Conservation (phyloP, 2,888 invertebrate genomes). For the Eurytoma californica region DNA sequence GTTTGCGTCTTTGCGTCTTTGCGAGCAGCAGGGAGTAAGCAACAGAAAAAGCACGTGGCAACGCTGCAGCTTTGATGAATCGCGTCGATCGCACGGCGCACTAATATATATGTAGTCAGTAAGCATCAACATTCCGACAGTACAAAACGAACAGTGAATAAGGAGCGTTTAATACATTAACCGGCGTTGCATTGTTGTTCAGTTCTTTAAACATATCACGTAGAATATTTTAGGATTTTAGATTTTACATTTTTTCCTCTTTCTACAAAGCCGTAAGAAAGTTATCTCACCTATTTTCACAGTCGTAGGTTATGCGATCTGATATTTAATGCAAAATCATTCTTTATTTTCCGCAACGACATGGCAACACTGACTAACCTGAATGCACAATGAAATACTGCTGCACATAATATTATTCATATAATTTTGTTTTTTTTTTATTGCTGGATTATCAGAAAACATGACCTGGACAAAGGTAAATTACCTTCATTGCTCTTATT, state of each 20-base stretch:
- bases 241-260: no score
- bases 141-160: background rate
- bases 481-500: background rate
- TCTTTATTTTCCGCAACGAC: background rate
- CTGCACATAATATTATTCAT: constrained; percentile 23
- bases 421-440: background rate
- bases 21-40: background rate
- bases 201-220: no score
- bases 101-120: background rate
- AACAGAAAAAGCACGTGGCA: constrained; percentile 42
- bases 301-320: no score
- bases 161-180: no score
- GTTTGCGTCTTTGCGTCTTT: background rate
- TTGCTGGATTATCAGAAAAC: constrained; percentile 8
- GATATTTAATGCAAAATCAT: background rate
- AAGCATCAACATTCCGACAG: background rate
- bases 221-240: no score
- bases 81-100: background rate
- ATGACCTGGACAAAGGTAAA: constrained; percentile 52
- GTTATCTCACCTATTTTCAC: no score
- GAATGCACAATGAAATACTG: background rate
- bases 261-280: no score
- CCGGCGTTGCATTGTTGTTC: no score
- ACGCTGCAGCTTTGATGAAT: constrained; percentile 41
- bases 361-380: constrained; percentile 13